Evolutionary conservation across 2,888 invertebrate genomes (phyloP), one percentile per base, ranked within the genome.

Genomic region (Apeira syringaria): DNA sequence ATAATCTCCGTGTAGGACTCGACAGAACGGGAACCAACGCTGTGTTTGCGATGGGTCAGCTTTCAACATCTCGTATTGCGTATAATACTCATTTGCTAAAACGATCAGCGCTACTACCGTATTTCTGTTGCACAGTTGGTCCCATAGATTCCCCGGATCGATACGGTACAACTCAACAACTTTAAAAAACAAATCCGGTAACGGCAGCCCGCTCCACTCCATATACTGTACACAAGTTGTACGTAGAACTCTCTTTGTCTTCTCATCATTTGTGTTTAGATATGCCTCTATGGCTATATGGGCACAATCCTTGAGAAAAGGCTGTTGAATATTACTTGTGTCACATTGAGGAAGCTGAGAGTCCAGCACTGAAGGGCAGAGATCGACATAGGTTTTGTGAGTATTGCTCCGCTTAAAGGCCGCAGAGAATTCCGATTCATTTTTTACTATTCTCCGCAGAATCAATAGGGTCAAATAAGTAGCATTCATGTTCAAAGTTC

Each of bases 151-250:
- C 1, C 2, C 33, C 8, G 33, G 50, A 18, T 48, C 46, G 5
- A 50, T 31, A 6, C n/a, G 5, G 24, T 50, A 53, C 5, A 50
- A 27, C 0, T 34, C 8, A 2, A 27, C 43, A 5, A 50, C 53
- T 41, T 39, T 43, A 20, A 50, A 48, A 17, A 48, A 53, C 28
- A 53, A 29, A 20, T 15, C 7, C 0, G 50, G 50, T 12, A 53
- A n/a, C 3, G 50, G 50, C 7, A 53, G 24, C 2, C 50, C 50
- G 3, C 35, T 41, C 53, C 53, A 53, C 30, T 53, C 41, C 10
- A 48, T 39, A 13, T 46, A 30, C 15, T 48, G 50, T 1, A 53
- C 6, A 24, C 50, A 48, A 0, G 48, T 50, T 25, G n/a, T 40
- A 32, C 27, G 18, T 8, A 53, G 13, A n/a, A 25, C 32, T 9